A percentile compares a stretch with the other conserved stretches of the same genome.
phyloP scores from a whole-genome alignment of 2,797 vertebrate species.

The Enteromius fasciolatus region DNA sequence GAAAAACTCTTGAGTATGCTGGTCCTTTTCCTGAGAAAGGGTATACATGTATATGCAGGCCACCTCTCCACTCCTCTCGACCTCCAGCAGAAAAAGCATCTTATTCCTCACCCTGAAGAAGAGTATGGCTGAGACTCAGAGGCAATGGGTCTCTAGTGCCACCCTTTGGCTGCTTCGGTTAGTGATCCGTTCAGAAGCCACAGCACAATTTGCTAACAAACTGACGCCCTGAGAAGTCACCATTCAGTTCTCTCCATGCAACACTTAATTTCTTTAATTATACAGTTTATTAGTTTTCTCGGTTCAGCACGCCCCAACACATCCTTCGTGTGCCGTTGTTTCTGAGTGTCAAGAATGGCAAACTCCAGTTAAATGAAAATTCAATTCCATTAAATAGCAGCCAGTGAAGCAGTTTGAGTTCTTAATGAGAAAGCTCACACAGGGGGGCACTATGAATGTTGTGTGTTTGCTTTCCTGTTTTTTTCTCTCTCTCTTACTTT shows the following conservation, averaged over 20 bases:
- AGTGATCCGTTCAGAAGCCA: slow-evolving; percentile 16
- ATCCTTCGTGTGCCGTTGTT: slow-evolving; percentile 57
- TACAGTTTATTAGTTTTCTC: slow-evolving; percentile 70
- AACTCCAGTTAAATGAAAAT: slow-evolving; percentile 62
- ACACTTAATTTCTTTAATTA: slow-evolving; percentile 72
- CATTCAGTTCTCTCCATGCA: slow-evolving; percentile 55
- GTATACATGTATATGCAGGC: slow-evolving; percentile 22
- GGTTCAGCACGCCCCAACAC: slow-evolving; percentile 62
- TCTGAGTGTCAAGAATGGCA: slow-evolving; percentile 63
- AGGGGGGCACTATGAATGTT: slow-evolving; percentile 51
- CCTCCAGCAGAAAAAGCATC: slow-evolving; percentile 59
- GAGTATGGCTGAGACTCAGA: slow-evolving; percentile 55
- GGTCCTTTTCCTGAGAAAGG: slow-evolving; percentile 11
- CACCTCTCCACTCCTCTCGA: slow-evolving; percentile 23
- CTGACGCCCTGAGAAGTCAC: slow-evolving; percentile 59
- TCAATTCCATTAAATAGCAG: slow-evolving; percentile 68
- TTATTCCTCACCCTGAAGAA: slow-evolving; percentile 44
- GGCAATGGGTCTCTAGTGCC: slow-evolving; percentile 69
- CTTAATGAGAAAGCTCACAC: slow-evolving; percentile 63
- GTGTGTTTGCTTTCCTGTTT: slow-evolving; percentile 44
- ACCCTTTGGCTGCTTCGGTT: slow-evolving; percentile 60
- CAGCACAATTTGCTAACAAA: slow-evolving; percentile 64
- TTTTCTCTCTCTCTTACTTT: slow-evolving; percentile 38
- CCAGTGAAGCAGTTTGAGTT: slow-evolving; percentile 60
- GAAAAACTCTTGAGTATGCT: not conserved